Evolutionary conservation across 2,888 invertebrate species (phyloP), one percentile per base, ranked within the genome.

Genomic region (Hyposoter dolosus): DNA sequence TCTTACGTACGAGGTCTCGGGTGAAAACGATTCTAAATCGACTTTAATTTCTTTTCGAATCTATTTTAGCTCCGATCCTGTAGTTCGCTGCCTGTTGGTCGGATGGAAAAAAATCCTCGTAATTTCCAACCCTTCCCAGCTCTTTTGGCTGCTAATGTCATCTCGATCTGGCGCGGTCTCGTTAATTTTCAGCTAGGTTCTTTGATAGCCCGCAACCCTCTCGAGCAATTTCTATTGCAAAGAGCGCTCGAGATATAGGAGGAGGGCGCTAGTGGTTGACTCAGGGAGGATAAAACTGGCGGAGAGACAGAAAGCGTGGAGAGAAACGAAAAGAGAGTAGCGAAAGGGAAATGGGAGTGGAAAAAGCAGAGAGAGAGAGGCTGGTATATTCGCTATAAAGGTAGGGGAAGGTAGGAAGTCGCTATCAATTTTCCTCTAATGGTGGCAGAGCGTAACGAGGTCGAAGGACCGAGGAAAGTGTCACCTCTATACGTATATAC

Each of bases 401-500:
- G 78, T 83, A 56, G 72, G 56, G 68, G 77, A 68, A 84, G 69
- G 78, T 83, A 56, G 72, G 56, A 75, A 90, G 91, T 90, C 91
- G 83, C 92, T 90, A 92, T 92, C 92, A 93, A 92, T 93, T 93
- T 92, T 91, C 91, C 89, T 90, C 90, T 92, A 92, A 92, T 91
- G 90, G 90, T 90, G 90, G 90, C 89, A 89, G 90, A 87, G 87
- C 89, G 89, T 92, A 92, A 92, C 92, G 90, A 93, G 91, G 90
- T 92, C 89, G 88, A 88, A 90, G 90, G 90, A 89, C 82, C 86
- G 89, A 60, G 74, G 77, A 45, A 10, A 69, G 78, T 85, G 82
- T 85, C 82, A 74, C 82, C 63, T 77, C 28, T 47, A 69, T 45
- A 47, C 45, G 47, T 47, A 69, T 50, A 84, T 23, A 60, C 89